A percentile compares a stretch with the other conserved stretches of the same genome.
phyloP scores from a whole-genome alignment of 2,888 invertebrate genomes.

The Chrysolina americana region DNA sequence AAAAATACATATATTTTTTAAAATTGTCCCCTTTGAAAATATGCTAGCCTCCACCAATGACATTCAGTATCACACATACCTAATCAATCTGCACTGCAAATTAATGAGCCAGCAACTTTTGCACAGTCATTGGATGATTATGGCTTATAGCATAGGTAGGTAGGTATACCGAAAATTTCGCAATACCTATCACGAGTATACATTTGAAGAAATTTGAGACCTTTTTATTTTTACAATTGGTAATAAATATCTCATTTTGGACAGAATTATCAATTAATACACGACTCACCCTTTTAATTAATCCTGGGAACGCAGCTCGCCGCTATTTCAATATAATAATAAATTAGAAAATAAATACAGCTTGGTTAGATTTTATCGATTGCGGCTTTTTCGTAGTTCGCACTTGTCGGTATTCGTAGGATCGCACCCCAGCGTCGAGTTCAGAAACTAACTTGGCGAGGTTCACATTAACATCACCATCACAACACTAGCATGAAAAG shows the following conservation, averaged over 20 bases:
- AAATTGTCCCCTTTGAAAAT: too few relatives aligned
- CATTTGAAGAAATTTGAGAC: too few relatives aligned
- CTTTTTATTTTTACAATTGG: too few relatives aligned
- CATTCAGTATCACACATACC: neutral
- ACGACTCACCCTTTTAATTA: neutral
- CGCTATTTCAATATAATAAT: neutral
- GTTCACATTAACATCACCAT: neutral
- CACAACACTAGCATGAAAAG: neutral
- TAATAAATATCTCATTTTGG: too few relatives aligned
- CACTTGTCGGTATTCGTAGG: neutral
- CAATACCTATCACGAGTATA: neutral
- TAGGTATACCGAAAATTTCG: neutral
- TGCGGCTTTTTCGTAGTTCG: neutral
- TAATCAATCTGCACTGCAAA: neutral
- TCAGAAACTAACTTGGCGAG: neutral
- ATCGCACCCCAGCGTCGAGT: neutral
- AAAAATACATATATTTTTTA: too few relatives aligned
- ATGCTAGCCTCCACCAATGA: too few relatives aligned
- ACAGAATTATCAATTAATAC: neutral
- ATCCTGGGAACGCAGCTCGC: neutral
- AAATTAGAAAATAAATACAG: neutral
- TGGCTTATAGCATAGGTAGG: too few relatives aligned
- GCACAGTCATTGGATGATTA: neutral
- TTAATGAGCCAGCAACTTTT: slow-evolving; percentile 8
- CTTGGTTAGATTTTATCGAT: slow-evolving; percentile 5